These are phyloP conservation scores for Lordiphosa collinella DNA, from an alignment of 1,140 invertebrate genomes.

Conservation along the genomic window DNA sequence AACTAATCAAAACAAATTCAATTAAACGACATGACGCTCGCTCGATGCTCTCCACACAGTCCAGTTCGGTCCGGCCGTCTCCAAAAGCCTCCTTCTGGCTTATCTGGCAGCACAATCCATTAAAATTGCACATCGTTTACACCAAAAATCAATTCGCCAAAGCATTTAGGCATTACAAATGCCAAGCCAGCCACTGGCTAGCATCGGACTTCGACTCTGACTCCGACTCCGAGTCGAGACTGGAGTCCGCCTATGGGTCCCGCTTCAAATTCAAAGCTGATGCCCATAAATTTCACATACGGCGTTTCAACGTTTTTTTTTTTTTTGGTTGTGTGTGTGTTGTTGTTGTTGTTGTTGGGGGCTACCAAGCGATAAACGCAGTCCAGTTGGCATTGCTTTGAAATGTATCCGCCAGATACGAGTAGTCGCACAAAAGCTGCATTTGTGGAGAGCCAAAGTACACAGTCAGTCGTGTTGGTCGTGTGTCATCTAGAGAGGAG, in stretches of 20 bases:
- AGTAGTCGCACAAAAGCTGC: conserved; percentile 33
- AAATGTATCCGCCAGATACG: conserved; percentile 71
- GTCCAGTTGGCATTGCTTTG: conserved; percentile 64
- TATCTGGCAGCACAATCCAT: conserved; percentile 79
- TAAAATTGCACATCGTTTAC: conserved; percentile 80
- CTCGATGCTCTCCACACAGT: conserved; percentile 3
- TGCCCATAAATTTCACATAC: conserved; percentile 72
- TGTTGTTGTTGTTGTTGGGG: conserved; percentile 22
- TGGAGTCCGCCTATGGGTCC: conserved; percentile 28
- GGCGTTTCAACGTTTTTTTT: conserved; percentile 23
- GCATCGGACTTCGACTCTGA: conserved; percentile 17
- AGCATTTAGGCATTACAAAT: conserved; percentile 79
- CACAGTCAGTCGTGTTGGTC: conserved; percentile 27
- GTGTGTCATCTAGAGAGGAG: background rate
- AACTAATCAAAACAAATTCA: conserved; percentile 78
- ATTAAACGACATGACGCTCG: conserved; percentile 68
- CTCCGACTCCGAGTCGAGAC: conserved; percentile 14
- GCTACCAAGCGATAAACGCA: conserved; percentile 68
- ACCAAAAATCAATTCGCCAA: conserved; percentile 79
- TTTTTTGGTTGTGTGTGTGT: conserved; percentile 7
- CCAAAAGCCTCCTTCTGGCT: conserved; percentile 44
- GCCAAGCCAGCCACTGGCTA: conserved; percentile 70
- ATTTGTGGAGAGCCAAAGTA: conserved; percentile 37
- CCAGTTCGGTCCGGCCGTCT: conserved; percentile 9
- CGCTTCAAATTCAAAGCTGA: conserved; percentile 74